Base-by-base conservation (phyloP, 2,888 invertebrate species). In the Gastrophysa polygoni region DNA sequence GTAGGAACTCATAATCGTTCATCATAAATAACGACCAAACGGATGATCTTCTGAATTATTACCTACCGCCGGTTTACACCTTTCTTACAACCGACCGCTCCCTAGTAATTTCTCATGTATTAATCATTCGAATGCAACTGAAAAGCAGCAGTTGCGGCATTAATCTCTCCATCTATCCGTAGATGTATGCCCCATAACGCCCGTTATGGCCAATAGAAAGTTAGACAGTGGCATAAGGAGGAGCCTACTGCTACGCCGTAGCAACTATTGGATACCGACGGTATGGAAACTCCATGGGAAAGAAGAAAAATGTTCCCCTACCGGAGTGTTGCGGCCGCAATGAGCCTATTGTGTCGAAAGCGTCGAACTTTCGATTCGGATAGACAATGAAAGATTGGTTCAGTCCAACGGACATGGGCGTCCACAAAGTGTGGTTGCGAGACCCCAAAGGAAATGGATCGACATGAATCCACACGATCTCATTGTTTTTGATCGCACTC, bases 171-270 rank as follows among this genome's bases (percentile, higher is more conserved):
- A 70, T 64, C 69, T 71, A 69, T 70, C 70, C 68, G 63, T 58
- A 62, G 68, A 71, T 70, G 69, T 72, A 70, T 73, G 75, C 69
- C 62, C 70, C 68, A 68, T 71, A 71, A 71, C 71, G 67, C 20
- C 65, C 52, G 63, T 66, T 62, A 67, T 71, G 63, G 32, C 76
- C 76, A 77, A 77, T 77, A 72, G 74, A 73, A 75, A 64, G 70
- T 66, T 71, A 71, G 75, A 68, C 61, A 58, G 70, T 68, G 62
- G 71, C 70, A 63, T 74, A 72, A 76, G 76, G 75, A 70, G 76
- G 75, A 66, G 76, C 71, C 69, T 71, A 69, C 60, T 62, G 66
- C 57, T 65, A 59, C 59, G 68, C 66, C 67, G 61, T 67, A 60
- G 62, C 68, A 64, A 66, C 72, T 62, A 75, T 75, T 75, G 75